Percentiles rank a stretch among this genome's conserved stretches.
These are phyloP conservation scores for Drosophila sordidula DNA, from an alignment of 2,888 invertebrate genomes.

Conservation along the genomic window DNA sequence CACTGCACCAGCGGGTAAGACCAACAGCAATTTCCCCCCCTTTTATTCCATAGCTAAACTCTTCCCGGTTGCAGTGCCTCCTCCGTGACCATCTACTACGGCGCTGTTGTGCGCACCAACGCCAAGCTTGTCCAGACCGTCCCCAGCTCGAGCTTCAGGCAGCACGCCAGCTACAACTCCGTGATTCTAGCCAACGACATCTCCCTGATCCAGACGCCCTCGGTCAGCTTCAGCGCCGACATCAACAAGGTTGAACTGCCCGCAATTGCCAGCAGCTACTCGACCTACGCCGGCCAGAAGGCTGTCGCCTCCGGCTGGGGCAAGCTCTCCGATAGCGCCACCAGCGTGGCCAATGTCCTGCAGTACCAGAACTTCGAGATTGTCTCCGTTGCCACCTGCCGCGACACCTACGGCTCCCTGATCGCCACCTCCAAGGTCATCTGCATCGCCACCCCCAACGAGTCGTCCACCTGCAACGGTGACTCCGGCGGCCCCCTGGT, in stretches of 20 bases:
- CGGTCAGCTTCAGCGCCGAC: constrained; percentile 35
- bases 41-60: not conserved
- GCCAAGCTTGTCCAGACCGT: constrained; percentile 67
- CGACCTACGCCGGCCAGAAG: constrained; percentile 74
- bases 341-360: constrained; percentile 72
- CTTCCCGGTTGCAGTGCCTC: constrained; percentile 55
- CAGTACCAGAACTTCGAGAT: constrained; percentile 78
- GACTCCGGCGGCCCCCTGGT: constrained; percentile 83
- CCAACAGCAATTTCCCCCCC: not conserved
- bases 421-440: constrained; percentile 52
- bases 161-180: constrained; percentile 82
- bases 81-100: constrained; percentile 62
- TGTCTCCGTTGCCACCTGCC: constrained; percentile 78
- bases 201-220: constrained; percentile 69
- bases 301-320: constrained; percentile 86
- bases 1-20: constrained; percentile 78
- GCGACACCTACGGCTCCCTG: constrained; percentile 47
- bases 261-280: constrained; percentile 51
- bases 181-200: constrained; percentile 73
- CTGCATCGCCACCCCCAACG: constrained; percentile 69
- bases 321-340: constrained; percentile 65
- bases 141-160: constrained; percentile 65
- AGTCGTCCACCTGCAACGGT: constrained; percentile 76
- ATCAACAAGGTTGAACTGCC: constrained; percentile 64
- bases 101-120: constrained; percentile 72